Evolutionary conservation across 2,888 invertebrate species (phyloP).

Genomic region (Drosophila niveifrons): DNA sequence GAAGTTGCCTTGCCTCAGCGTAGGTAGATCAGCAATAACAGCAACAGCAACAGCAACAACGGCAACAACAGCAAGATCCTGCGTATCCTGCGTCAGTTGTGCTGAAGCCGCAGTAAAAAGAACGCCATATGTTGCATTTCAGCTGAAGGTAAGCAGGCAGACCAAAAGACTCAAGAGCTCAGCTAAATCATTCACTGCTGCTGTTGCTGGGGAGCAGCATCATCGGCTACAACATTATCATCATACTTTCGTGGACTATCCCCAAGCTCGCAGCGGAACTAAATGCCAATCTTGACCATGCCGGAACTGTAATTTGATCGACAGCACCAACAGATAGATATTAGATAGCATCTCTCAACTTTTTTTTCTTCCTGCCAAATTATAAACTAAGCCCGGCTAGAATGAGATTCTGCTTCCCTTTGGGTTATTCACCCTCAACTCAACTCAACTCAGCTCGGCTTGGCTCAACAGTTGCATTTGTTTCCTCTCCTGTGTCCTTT

Average conservation of each 20-base stretch:
- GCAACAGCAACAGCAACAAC: conserved; percentile 23
- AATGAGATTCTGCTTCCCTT: conserved; percentile 61
- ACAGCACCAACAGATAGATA: conserved; percentile 62
- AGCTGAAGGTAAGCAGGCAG: conserved; percentile 25
- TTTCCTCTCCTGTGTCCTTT: conserved; percentile 55
- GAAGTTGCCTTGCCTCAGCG: conserved; percentile 41
- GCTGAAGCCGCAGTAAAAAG: conserved; percentile 66
- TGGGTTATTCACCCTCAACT: conserved; percentile 65
- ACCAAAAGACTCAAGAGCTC: conserved; percentile 12
- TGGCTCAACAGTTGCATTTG: conserved; percentile 72
- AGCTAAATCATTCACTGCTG: conserved; percentile 61
- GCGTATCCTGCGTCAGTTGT: conserved; percentile 80
- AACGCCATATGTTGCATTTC: conserved; percentile 70
- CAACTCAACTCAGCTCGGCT: conserved; percentile 23
- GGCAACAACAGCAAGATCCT: conserved; percentile 50
- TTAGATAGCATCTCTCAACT: conserved; percentile 69
- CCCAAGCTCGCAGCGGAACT: conserved; percentile 64
- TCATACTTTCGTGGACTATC: conserved; percentile 9
- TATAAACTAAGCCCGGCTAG: conserved; percentile 63
- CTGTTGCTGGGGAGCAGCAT: conserved; percentile 24
- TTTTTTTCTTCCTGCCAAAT: conserved; percentile 70
- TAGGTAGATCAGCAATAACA: conserved; percentile 54
- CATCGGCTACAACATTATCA: conserved; percentile 11
- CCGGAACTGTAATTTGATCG: conserved; percentile 84
- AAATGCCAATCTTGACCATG: conserved; percentile 70